Evolutionary conservation across 2,797 vertebrate species (phyloP), one percentile per base, ranked within the genome.

Genomic region (Acanthornis magna): DNA sequence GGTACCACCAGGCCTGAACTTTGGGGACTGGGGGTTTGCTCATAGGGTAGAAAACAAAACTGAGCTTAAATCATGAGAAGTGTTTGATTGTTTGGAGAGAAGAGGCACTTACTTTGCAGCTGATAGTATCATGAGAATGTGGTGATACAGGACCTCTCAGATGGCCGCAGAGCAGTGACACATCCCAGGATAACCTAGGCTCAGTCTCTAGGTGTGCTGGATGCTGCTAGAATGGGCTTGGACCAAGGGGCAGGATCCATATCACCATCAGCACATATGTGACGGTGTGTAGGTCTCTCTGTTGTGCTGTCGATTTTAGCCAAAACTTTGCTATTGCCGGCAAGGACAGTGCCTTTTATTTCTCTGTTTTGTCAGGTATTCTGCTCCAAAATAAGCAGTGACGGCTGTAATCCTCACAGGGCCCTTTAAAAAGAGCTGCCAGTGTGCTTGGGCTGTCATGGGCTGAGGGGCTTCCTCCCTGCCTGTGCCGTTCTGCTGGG

Each of bases 221-320:
- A 5, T 36, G 48, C 58, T 65, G 27, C 58, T 60, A 6, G 18
- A 63, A 71, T 16, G 38, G 43, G 10, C 36, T 40, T 58, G 40
- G 45, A 19, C 14, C 10, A 10, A 34, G 16, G 9, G 20, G 11
- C 9, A 9, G 55, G 43, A 48, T 25, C 25, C 4, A 0, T 20
- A n/a, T 17, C 29, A 1, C 4, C 38, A 42, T 61, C 38, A 51
- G 12, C 20, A 21, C 0, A 0, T 19, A 2, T 11, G 10, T 25
- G 47, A 8, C 0, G 0, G 34, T 12, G 16, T 48, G 38, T 29
- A 16, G 27, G 13, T 53, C 32, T 65, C n/a, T 38, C 50, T 54
- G 7, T 20, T 45, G 5, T 17, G 27, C 47, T 47, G 2, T 11
- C 16, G 2, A 1, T 19, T 76, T 34, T 19, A 85, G 43, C 55